Conservation (phyloP, 2,888 invertebrate genomes). For the Alsophila aescularia region DNA sequence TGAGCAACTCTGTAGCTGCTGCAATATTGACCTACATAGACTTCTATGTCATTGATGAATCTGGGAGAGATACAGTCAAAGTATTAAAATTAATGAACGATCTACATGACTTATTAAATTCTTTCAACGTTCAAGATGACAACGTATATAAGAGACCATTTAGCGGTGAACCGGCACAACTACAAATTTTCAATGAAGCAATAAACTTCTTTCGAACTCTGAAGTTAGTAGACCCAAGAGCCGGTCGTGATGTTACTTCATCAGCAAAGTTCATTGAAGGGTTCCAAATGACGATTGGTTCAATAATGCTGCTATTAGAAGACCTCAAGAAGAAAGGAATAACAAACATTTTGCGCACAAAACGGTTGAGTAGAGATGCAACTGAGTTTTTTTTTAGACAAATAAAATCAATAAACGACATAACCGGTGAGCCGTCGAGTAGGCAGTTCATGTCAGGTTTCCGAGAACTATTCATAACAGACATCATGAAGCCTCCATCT, state of each 20-base stretch:
- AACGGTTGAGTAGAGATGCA: conserved; percentile 22
- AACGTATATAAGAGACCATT: conserved; percentile 36
- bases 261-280: conserved; percentile 41
- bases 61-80: conserved; percentile 33
- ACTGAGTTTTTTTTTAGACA: conserved; percentile 25
- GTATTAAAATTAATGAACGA: conserved; percentile 39
- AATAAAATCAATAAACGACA: conserved; percentile 23
- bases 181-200: conserved; percentile 35
- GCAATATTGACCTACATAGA: conserved; percentile 37
- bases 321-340: conserved; percentile 35
- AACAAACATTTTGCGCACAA: conserved; percentile 19
- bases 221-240: conserved; percentile 39
- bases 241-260: conserved; percentile 38
- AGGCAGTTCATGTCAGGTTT: conserved; percentile 14
- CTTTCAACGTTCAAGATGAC: conserved; percentile 17
- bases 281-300: conserved; percentile 43
- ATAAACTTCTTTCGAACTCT: conserved; percentile 41
- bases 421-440: conserved; percentile 20
- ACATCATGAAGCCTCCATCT: conserved; percentile 20
- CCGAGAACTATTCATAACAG: conserved; percentile 17
- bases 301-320: conserved; percentile 40
- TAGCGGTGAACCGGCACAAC: conserved; percentile 38
- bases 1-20: conserved; percentile 40
- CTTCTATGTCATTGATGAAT: conserved; percentile 31
- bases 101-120: conserved; percentile 40